These are phyloP conservation scores for Hirundichthys speculiger DNA, from an alignment of 2,113 vertebrate genomes.

Conservation along the genomic window DNA sequence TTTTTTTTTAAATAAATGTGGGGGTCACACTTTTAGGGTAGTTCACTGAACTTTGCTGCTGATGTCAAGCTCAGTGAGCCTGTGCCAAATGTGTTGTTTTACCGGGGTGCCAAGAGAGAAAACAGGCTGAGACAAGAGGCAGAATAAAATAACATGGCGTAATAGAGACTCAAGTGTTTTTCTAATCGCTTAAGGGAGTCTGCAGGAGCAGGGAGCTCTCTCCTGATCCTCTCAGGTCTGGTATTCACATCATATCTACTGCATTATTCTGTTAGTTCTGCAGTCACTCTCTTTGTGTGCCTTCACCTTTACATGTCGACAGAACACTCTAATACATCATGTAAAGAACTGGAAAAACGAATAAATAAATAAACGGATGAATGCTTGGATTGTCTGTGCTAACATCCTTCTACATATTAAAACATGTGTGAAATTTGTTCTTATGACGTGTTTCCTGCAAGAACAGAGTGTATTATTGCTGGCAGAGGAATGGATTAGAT, in stretches of 20 bases:
- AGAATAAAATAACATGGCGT: slow-evolving; percentile 74
- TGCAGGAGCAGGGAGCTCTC: slow-evolving; percentile 56
- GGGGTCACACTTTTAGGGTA: slow-evolving; percentile 39
- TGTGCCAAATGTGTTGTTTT: slow-evolving; percentile 69
- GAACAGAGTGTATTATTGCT: no score
- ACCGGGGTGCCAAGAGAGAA: slow-evolving; percentile 61
- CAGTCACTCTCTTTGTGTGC: slow-evolving; percentile 33
- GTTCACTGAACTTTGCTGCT: slow-evolving; percentile 51
- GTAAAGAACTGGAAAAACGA: neutral
- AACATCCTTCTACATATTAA: slow-evolving; percentile 1
- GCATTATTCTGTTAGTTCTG: slow-evolving; percentile 61
- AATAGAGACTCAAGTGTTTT: slow-evolving; percentile 77
- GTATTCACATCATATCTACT: slow-evolving; percentile 58
- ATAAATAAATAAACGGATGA: slow-evolving; percentile 22
- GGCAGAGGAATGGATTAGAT: no score
- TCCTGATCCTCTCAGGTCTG: slow-evolving; percentile 58
- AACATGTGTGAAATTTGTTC: neutral
- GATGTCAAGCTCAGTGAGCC: slow-evolving; percentile 45
- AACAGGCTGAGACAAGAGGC: slow-evolving; percentile 61
- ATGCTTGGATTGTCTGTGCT: slow-evolving; percentile 9
- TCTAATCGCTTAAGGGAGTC: slow-evolving; percentile 70
- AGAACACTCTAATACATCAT: slow-evolving; percentile 6
- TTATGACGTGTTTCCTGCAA: slow-evolving; percentile 10
- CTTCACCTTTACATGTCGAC: slow-evolving; percentile 35
- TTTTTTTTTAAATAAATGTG: slow-evolving; percentile 54